Conservation (phyloP, 2,113 vertebrate genomes). For the Poeciliopsis turrubarensis region DNA sequence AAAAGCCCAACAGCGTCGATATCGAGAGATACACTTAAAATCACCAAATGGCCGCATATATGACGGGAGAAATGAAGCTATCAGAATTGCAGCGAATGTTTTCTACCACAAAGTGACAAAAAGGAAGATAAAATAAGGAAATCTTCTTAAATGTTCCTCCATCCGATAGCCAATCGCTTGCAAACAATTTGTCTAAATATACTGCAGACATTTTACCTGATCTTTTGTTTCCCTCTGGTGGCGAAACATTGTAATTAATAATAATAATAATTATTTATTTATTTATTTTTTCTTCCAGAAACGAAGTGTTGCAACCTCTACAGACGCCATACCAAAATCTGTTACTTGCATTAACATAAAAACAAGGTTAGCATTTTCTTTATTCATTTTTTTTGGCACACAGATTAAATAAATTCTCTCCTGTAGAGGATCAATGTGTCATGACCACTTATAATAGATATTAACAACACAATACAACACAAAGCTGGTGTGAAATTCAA, state of each 20-base stretch:
- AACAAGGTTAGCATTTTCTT: too few relatives aligned
- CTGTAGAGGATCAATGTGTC: too few relatives aligned
- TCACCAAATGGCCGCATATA: too few relatives aligned
- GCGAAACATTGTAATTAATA: conserved; percentile 28
- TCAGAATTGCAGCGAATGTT: neutral
- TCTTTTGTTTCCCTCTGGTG: conserved; percentile 60
- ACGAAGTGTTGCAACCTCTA: neutral
- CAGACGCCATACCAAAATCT: too few relatives aligned
- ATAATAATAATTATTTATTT: too few relatives aligned
- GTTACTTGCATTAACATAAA: too few relatives aligned
- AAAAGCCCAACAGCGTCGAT: neutral
- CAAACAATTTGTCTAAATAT: neutral
- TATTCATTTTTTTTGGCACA: too few relatives aligned
- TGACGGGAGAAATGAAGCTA: too few relatives aligned
- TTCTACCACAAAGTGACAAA: neutral
- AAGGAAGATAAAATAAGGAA: neutral
- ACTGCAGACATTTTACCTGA: conserved; percentile 2
- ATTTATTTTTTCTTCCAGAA: neutral
- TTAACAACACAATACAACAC: neutral
- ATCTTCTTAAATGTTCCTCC: neutral
- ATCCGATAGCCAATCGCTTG: neutral
- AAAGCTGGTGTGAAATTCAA: neutral
- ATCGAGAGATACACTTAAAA: too few relatives aligned
- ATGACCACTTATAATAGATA: neutral
- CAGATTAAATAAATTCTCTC: too few relatives aligned